A percentile compares a stretch with the other conserved stretches of the same genome.
Conservation (phyloP, 2,113 vertebrate species). For the Engraulis encrasicolus region DNA sequence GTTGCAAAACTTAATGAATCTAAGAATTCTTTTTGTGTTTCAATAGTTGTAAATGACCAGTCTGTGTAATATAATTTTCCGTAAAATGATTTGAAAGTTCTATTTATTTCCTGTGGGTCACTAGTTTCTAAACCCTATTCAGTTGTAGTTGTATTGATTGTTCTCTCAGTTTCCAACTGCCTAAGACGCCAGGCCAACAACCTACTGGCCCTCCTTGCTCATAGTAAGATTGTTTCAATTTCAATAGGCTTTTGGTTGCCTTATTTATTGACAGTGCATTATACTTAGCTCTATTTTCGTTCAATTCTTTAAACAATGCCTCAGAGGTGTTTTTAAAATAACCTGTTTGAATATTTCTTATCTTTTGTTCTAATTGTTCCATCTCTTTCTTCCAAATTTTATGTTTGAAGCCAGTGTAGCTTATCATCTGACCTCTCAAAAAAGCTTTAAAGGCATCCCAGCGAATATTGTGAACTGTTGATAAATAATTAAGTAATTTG, state of each 20-base stretch:
- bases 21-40: neutral
- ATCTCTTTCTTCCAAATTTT: neutral
- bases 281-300: neutral
- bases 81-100: slow-evolving; percentile 17
- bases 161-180: slow-evolving; percentile 19
- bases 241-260: neutral
- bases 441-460: slow-evolving; percentile 35
- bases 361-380: neutral
- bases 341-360: slow-evolving; percentile 5
- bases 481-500: too few species aligned
- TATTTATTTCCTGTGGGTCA: slow-evolving; percentile 26
- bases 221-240: slow-evolving; percentile 11
- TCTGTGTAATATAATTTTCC: slow-evolving; percentile 5
- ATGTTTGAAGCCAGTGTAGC: slow-evolving; percentile 8
- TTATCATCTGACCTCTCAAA: slow-evolving; percentile 18
- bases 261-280: neutral
- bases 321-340: neutral
- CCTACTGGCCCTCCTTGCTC: slow-evolving; percentile 14
- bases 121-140: neutral
- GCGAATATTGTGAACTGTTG: too few species aligned
- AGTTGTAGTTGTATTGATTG: slow-evolving; percentile 16
- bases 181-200: slow-evolving; percentile 23
- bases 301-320: neutral
- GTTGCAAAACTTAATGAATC: neutral
- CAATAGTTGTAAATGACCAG: neutral